Percentiles rank a stretch among this genome's conserved stretches.
phyloP scores from a whole-genome alignment of 2,888 invertebrate species.

The Shargacucullia verbasci region DNA sequence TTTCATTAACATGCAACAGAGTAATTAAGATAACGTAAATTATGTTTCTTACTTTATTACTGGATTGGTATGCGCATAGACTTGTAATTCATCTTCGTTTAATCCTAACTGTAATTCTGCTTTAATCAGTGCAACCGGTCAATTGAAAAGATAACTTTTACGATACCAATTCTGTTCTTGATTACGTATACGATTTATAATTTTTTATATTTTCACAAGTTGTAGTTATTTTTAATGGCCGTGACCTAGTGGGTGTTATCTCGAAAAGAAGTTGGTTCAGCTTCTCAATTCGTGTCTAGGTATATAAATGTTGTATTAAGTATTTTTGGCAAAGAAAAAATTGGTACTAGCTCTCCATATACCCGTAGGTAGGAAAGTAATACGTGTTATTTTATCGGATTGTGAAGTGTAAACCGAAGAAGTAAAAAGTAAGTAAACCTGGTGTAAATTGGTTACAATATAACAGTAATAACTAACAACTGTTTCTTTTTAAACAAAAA shows the following conservation, averaged over 20 bases:
- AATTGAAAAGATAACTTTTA: conserved; percentile 18
- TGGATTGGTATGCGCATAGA: conserved; percentile 1
- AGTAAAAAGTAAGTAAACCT: conserved; percentile 18
- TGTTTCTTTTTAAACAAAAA: conserved; percentile 11
- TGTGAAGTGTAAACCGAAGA: conserved; percentile 25
- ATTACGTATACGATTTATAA: conserved; percentile 2
- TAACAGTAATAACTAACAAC: conserved; percentile 31
- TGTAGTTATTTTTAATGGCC: not conserved
- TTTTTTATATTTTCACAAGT: not conserved
- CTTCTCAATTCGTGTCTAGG: no score
- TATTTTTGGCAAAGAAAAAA: no score
- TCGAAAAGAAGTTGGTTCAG: not conserved
- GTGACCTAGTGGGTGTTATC: not conserved
- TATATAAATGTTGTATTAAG: no score
- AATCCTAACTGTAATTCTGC: conserved; percentile 14
- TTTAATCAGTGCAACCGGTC: conserved; percentile 27
- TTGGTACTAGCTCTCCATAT: not conserved
- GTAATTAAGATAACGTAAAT: conserved; percentile 29
- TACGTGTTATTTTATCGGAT: conserved; percentile 17
- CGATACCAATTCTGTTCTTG: conserved; percentile 16
- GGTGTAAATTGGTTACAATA: conserved; percentile 33
- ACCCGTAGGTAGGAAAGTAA: not conserved
- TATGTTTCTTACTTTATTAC: conserved; percentile 15
- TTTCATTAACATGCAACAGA: conserved; percentile 13
- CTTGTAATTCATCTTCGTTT: conserved; percentile 1